These are phyloP conservation scores for Etheostoma cragini DNA, from an alignment of 2,113 vertebrate genomes.

Conservation along the genomic window DNA sequence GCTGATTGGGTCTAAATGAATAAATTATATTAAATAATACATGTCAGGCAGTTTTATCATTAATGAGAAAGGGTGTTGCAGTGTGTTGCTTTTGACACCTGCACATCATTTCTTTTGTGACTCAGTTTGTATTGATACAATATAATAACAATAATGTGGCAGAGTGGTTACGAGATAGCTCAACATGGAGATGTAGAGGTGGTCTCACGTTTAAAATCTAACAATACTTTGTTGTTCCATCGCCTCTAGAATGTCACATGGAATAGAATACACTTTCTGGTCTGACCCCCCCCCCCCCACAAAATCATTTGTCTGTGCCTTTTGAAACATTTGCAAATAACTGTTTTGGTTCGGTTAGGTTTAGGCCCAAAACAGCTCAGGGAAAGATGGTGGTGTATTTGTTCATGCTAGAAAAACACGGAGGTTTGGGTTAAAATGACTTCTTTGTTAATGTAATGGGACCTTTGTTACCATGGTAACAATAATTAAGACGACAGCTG, in stretches of 20 bases:
- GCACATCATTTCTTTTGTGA: background rate
- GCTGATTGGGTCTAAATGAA: background rate
- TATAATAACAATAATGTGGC: background rate
- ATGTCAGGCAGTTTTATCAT: conserved; percentile 3
- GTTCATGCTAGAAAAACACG: no score
- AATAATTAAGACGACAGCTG: background rate
- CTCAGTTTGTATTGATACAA: background rate
- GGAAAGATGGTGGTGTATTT: no score
- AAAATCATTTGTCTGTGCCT: background rate
- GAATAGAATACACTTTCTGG: background rate
- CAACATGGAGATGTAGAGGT: background rate
- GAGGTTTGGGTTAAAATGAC: background rate
- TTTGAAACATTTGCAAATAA: no score
- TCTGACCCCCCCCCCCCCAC: background rate
- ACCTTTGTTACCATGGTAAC: background rate
- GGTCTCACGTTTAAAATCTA: background rate
- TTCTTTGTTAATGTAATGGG: background rate
- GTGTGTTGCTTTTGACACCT: background rate
- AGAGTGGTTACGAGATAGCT: background rate
- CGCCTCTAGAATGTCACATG: background rate
- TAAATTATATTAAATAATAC: background rate
- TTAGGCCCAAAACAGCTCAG: no score
- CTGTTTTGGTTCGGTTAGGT: no score
- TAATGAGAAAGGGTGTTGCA: background rate
- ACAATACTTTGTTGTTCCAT: background rate